phyloP scores from a whole-genome alignment of 2,888 invertebrate genomes.

The Erebia epiphron region DNA sequence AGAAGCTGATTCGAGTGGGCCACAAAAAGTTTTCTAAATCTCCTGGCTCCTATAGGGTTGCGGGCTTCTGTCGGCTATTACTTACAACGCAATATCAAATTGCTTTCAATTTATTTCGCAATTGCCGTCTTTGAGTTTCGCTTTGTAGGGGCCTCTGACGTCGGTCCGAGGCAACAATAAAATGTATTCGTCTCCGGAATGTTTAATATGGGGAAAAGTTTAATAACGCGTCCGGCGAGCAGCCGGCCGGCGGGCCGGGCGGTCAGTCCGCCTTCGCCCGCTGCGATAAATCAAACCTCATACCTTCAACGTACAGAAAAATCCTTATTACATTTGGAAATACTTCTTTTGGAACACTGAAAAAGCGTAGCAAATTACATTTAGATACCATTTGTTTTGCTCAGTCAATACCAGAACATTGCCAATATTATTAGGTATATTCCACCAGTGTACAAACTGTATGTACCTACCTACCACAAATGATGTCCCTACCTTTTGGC shows the following conservation, averaged over 20 bases:
- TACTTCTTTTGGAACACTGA: constrained; percentile 57
- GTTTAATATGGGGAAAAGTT: constrained; percentile 85
- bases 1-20: constrained; percentile 35
- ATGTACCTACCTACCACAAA: too few relatives aligned
- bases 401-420: constrained; percentile 9
- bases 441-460: too few relatives aligned
- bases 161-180: constrained; percentile 83
- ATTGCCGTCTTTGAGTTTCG: constrained; percentile 84
- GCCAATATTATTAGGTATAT: not conserved
- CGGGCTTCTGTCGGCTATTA: constrained; percentile 79
- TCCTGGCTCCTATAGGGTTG: constrained; percentile 62
- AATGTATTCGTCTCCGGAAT: constrained; percentile 84
- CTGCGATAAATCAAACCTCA: constrained; percentile 82
- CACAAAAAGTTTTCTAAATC: constrained; percentile 38
- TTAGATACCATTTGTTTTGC: constrained; percentile 26
- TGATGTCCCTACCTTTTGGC: too few relatives aligned
- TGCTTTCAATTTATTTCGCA: constrained; percentile 83
- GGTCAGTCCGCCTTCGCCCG: constrained; percentile 70
- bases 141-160: constrained; percentile 83
- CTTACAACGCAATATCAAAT: constrained; percentile 83
- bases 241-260: constrained; percentile 51
- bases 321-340: constrained; percentile 78
- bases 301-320: constrained; percentile 76
- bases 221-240: constrained; percentile 80
- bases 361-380: constrained; percentile 35